These are phyloP conservation scores for Ornithoptera alexandrae DNA, from an alignment of 2,888 invertebrate species.

Conservation along the genomic window DNA sequence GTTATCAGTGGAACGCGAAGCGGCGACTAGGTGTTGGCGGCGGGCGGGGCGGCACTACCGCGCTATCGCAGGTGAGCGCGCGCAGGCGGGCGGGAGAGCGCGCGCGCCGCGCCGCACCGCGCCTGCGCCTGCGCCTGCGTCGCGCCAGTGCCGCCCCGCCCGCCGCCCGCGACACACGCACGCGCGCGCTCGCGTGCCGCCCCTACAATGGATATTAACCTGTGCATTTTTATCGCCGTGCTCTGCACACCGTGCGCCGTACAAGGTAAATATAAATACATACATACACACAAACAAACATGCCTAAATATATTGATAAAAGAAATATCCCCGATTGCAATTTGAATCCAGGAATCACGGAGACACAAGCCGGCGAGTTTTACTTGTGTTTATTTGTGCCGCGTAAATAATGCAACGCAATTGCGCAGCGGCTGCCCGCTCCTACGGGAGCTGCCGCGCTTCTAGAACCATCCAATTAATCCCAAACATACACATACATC, in stretches of 20 bases:
- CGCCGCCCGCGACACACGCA: slow-evolving; percentile 13
- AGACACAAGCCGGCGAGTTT: too few relatives aligned
- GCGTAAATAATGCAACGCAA: too few relatives aligned
- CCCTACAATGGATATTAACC: slow-evolving; percentile 18
- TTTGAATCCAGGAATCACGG: too few relatives aligned
- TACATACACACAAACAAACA: too few relatives aligned
- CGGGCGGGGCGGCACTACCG: not conserved
- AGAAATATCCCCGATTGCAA: too few relatives aligned
- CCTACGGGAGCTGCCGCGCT: not conserved
- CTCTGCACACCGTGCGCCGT: slow-evolving; percentile 5
- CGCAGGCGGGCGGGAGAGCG: too few relatives aligned
- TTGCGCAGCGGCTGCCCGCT: not conserved
- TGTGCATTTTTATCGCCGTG: slow-evolving; percentile 20
- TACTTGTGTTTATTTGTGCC: too few relatives aligned
- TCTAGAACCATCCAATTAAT: not conserved
- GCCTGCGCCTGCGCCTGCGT: too few relatives aligned
- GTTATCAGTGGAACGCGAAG: not conserved
- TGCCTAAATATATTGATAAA: too few relatives aligned
- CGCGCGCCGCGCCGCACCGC: not conserved
- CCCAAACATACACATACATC: too few relatives aligned
- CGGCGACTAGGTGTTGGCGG: not conserved
- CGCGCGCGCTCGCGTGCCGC: slow-evolving; percentile 9
- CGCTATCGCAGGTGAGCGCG: slow-evolving; percentile 1
- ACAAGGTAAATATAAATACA: slow-evolving; percentile 16
- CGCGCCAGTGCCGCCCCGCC: slow-evolving; percentile 10